Evolutionary conservation across 2,888 invertebrate genomes (phyloP), one percentile per base, ranked within the genome.

Genomic region (Meliscaeva auricollis): DNA sequence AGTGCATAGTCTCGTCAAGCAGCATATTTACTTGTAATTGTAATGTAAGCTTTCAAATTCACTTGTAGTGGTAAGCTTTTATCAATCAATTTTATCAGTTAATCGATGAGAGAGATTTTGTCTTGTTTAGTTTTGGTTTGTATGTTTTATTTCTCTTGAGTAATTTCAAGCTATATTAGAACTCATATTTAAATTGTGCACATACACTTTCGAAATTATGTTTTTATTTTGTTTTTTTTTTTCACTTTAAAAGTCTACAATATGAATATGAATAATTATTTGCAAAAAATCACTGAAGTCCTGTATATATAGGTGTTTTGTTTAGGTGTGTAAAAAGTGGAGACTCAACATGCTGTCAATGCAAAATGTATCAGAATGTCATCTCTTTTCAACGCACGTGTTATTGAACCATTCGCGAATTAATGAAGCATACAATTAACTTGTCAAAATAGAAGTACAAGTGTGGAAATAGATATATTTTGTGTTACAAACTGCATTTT

Each of bases 391-490:
- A 48, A 15, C 83, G 56, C 83, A 74, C 78, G 64, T 64, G 74
- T 56, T 26, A 41, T 30, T 52, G 6, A 20, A 38, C 52, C 48
- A 60, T 48, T 38, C 60, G 35, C 38, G 9, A 60, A 73, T 54
- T 7, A 66, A 60, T 41, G 8, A 66, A 58, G 52, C 70, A 54
- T 62, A 44, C 69, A 69, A 35, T 70, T 74, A 48, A 66, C 50
- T 73, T 78, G 69, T 78, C 83, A 83, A 83, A 78, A 77, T 64
- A 54, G 50, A 48, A 52, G n/a, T n/a, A n/a, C n/a, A 69, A 56
- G 66, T 54, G 17, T 32, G 54, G 17, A 56, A 56, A 32, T 32
- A n/a, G n/a, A 32, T n/a, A n/a, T n/a, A n/a, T n/a, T n/a, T n/a
- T n/a, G n/a, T n/a, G n/a, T n/a, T n/a, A n/a, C n/a, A n/a, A n/a